phyloP scores from a whole-genome alignment of 2,797 vertebrate species.

The Lutjanus campechanus region DNA sequence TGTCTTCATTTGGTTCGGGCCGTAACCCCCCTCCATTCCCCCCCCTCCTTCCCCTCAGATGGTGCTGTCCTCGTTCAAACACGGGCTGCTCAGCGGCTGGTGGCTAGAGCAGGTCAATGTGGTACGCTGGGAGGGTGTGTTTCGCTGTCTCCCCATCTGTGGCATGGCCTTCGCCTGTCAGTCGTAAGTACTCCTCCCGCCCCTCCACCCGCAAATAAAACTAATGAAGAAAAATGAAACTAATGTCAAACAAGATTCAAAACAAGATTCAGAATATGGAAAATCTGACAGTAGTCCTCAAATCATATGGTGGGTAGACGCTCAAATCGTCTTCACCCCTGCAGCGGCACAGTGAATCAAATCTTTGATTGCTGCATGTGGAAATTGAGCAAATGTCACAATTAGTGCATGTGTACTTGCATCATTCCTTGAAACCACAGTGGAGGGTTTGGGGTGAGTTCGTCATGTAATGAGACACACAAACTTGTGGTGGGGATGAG shows the following conservation, averaged over 20 bases:
- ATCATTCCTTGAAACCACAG: constrained; percentile 38
- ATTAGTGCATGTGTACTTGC: constrained; percentile 46
- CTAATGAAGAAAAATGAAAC: constrained; percentile 21
- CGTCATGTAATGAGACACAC: constrained; percentile 17
- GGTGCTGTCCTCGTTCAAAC: constrained; percentile 95
- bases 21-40: constrained; percentile 67
- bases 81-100: constrained; percentile 92
- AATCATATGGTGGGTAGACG: constrained; percentile 24
- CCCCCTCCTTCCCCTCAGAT: constrained; percentile 87
- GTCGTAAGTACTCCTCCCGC: constrained; percentile 92
- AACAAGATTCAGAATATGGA: constrained; percentile 18
- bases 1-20: constrained; percentile 78
- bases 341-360: constrained; percentile 22
- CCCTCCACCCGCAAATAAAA: constrained; percentile 46
- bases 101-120: constrained; percentile 93
- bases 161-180: constrained; percentile 99
- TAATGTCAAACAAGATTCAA: constrained; percentile 37
- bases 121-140: constrained; percentile 96
- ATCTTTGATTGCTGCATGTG: constrained; percentile 46
- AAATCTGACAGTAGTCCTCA: constrained; percentile 19
- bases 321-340: constrained; percentile 26
- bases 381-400: constrained; percentile 30
- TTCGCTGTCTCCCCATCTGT: constrained; percentile 99
- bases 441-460: constrained; percentile 39
- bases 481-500: constrained; percentile 29